Base-by-base conservation (phyloP, 2,113 vertebrate species). In the Natator depressus region DNA sequence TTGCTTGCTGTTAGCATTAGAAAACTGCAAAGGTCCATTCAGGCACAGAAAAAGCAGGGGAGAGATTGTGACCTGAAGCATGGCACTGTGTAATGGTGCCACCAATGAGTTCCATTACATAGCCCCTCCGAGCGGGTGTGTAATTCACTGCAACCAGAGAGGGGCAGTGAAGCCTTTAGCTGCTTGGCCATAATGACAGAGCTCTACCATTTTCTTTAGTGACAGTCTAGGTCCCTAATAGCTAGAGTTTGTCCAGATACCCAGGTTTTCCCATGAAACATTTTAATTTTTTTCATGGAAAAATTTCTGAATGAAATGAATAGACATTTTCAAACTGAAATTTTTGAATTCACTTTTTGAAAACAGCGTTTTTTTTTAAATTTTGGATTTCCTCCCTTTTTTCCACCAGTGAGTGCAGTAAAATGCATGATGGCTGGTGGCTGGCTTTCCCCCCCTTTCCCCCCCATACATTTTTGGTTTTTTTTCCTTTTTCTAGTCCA, bases 181-280 rank as follows among this genome's bases (percentile, higher is more conserved):
- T 27, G 42, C 35, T 42, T 46, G 29, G 27, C 17, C 8, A 4
- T 2, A 3, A 8, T n/a, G 38, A 80, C 85, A 86, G 5, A 25
- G 8, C 10, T 3, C 6, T 27, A 16, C 25, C 0, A 1, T 90
- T 85, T 87, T 72, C 49, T 57, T 94, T 2, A 1, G 27, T 65
- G 79, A 83, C 16, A 49, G 20, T 6, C 19, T 20, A 17, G n/a
- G 72, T 55, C 82, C 27, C 8, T 22, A 17, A 0, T 22, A 4
- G 0, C 3, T 29, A 75, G 27, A 22, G 42, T n/a, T 14, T 69
- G n/a, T 1, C 0, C 0, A 75, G 5, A n/a, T 25, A 55, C 5
- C 24, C 12, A 1, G 13, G 35, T 92, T 47, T 57, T 4, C 42
- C 57, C 38, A 20, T 85, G 80, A 54, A 91, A 89, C 84, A 47